phyloP scores from a whole-genome alignment of 2,113 vertebrate species.

The Verasper variegatus region DNA sequence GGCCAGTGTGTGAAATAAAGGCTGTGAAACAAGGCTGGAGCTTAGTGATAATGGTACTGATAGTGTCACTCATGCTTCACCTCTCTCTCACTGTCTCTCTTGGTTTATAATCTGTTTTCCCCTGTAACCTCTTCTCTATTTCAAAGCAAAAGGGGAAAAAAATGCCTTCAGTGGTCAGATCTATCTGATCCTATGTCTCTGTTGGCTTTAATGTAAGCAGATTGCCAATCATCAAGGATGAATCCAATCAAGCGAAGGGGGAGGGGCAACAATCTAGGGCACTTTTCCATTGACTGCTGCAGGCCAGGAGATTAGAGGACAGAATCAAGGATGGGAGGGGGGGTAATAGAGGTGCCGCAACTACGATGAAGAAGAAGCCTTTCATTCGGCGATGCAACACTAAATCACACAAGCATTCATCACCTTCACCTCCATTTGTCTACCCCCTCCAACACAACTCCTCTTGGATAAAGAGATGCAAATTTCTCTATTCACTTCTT shows the following conservation, averaged over 20 bases:
- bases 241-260: conserved; percentile 77
- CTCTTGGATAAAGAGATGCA: conserved; percentile 55
- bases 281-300: conserved; percentile 79
- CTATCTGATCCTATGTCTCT: conserved; percentile 61
- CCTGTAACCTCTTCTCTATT: conserved; percentile 50
- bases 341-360: conserved; percentile 16
- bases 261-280: conserved; percentile 76
- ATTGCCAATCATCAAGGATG: conserved; percentile 77
- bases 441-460: conserved; percentile 6
- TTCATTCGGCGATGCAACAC: conserved; percentile 61
- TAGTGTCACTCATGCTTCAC: conserved; percentile 48
- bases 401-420: conserved; percentile 72
- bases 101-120: conserved; percentile 39
- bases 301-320: conserved; percentile 80
- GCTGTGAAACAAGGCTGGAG: conserved; percentile 40
- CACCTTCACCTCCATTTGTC: conserved; percentile 62
- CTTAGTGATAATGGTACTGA: conserved; percentile 43
- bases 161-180: conserved; percentile 70
- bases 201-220: conserved; percentile 76
- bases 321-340: background rate
- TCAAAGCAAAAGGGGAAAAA: conserved; percentile 50
- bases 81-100: conserved; percentile 49
- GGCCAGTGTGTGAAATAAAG: conserved; percentile 38
- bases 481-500: conserved; percentile 38
- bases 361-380: conserved; percentile 28